Percentiles rank a stretch among this genome's conserved stretches.
Conservation (phyloP, 1,140 invertebrate species). For the Brachionus asplanchnoidis region DNA sequence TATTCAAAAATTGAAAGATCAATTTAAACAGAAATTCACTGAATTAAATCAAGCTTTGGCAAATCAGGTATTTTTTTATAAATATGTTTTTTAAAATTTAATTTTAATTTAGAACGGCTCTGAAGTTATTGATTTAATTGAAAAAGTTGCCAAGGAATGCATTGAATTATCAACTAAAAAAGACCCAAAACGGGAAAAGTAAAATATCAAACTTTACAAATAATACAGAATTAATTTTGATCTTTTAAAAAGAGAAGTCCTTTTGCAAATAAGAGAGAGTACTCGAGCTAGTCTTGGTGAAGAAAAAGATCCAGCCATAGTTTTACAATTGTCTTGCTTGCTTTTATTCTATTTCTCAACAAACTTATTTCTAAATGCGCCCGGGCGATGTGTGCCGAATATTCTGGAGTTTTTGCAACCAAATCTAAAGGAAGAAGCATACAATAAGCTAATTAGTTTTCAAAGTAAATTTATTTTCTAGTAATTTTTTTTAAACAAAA, state of each 20-base stretch:
- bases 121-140: constrained; percentile 35
- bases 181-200: constrained; percentile 33
- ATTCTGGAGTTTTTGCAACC: constrained; percentile 61
- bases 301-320: constrained; percentile 71
- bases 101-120: not conserved
- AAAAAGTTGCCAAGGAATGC: constrained; percentile 18
- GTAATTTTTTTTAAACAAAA: not conserved
- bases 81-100: not conserved
- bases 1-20: constrained; percentile 38
- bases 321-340: constrained; percentile 73
- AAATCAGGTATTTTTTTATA: not conserved
- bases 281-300: not conserved
- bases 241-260: constrained; percentile 52
- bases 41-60: constrained; percentile 23
- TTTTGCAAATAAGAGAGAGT: constrained; percentile 65
- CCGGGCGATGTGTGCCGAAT: constrained; percentile 78
- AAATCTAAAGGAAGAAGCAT: not conserved
- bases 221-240: not conserved
- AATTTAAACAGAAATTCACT: constrained; percentile 3
- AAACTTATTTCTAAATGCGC: constrained; percentile 75
- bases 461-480: constrained; percentile 13
- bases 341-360: constrained; percentile 75
- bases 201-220: not conserved
- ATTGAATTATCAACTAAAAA: constrained; percentile 31
- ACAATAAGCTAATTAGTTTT: constrained; percentile 16